Evolutionary conservation across 2,113 vertebrate genomes (phyloP).

Genomic region (Ptilorrhoa leucosticta): DNA sequence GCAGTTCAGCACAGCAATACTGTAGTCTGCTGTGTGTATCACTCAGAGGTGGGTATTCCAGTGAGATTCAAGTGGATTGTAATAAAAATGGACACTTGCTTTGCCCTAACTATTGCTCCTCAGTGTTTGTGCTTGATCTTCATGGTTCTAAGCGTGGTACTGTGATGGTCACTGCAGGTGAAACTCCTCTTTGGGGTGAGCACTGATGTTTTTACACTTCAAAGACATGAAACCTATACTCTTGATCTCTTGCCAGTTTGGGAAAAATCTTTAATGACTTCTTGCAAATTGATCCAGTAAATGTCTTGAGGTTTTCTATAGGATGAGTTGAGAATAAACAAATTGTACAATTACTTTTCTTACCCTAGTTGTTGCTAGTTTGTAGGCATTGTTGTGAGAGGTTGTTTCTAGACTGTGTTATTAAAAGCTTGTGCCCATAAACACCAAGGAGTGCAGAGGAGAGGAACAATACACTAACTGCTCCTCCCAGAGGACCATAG

Average conservation of each 20-base stretch:
- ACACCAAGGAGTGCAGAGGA: not conserved
- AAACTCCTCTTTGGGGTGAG: not conserved
- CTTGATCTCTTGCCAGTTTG: not conserved
- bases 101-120: not conserved
- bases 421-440: not conserved
- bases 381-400: not conserved
- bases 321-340: not conserved
- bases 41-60: not conserved
- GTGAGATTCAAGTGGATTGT: not conserved
- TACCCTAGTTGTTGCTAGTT: not conserved
- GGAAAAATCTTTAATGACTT: not conserved
- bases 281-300: not conserved
- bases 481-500: not conserved
- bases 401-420: not conserved
- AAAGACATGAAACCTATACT: not conserved
- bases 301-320: not conserved
- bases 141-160: not conserved
- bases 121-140: not conserved
- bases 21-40: too few relatives aligned
- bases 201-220: not conserved
- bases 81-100: not conserved
- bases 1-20: not conserved
- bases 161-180: not conserved
- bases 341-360: not conserved
- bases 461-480: not conserved